Percentiles rank a stretch among this genome's conserved stretches.
Evolutionary conservation across 2,113 vertebrate genomes (phyloP).

Genomic region (Baryphthengus martii): DNA sequence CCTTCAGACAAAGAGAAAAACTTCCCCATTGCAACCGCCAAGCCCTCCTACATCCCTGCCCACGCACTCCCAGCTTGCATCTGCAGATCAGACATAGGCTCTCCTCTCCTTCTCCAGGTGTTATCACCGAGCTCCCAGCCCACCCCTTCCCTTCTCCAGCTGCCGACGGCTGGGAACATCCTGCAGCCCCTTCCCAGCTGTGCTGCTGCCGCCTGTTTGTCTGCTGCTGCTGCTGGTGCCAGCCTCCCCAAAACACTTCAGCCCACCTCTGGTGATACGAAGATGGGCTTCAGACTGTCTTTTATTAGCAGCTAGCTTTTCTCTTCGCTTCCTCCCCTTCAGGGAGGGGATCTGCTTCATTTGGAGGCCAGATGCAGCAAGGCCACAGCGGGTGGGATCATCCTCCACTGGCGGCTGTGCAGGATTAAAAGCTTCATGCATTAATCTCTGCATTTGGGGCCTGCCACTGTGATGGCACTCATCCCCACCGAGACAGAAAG

Average conservation of each 20-base stretch:
- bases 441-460: neutral
- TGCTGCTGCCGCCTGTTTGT: neutral
- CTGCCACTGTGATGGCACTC: neutral
- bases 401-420: neutral
- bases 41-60: conserved; percentile 11
- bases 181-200: neutral
- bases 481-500: neutral
- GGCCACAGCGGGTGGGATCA: neutral
- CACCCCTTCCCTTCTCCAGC: neutral
- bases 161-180: neutral
- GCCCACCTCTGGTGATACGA: neutral
- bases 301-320: neutral
- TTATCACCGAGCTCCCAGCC: neutral
- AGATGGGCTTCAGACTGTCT: neutral
- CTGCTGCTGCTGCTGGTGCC: neutral
- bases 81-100: neutral
- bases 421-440: neutral
- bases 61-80: neutral
- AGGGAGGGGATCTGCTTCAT: neutral
- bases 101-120: neutral
- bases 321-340: neutral
- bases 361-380: neutral
- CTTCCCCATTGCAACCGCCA: neutral
- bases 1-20: neutral
- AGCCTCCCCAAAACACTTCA: neutral